Evolutionary conservation across 2,797 vertebrate species (phyloP), one percentile per base, ranked within the genome.

Genomic region (Chaunax sp.): DNA sequence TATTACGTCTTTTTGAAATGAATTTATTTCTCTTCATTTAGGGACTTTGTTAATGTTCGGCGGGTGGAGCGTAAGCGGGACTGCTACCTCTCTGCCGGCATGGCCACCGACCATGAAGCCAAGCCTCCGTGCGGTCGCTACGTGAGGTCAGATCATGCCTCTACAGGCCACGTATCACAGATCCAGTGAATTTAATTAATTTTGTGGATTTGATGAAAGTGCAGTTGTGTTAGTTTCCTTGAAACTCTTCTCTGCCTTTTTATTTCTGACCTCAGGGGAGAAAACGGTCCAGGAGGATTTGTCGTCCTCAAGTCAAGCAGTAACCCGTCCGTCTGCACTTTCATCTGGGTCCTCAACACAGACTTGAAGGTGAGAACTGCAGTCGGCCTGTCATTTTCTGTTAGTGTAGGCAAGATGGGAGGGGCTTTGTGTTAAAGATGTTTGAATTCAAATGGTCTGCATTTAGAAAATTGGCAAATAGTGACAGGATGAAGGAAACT

Each of bases 261-360:
- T 15, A 1, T 33, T 68, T 26, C 16, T 3, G 23, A 0, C 33
- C 20, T 69, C 77, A 99, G 98, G 80, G 98, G 97, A 1, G 98
- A 99, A 89, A 99, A 99, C 0, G 97, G 96, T 0, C 97, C 97
- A 0, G 98, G 97, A 14, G 98, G 98, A 22, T 99, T 99, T 72
- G 86, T 97, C 45, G 96, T 98, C 2, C 92, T 99, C 30, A 98
- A 96, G 23, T 95, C 94, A 50, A 93, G 91, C 86, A 93, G 89
- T 47, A 98, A 98, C 78, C 95, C 96, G 12, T 93, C 94, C 5
- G 87, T 97, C 69, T 98, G 96, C 90, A 98, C 96, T 26, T 98
- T 99, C 81, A 85, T 99, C 86, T 99, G 98, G 98, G 93, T 99
- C 57, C 96, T 99, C 60, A 99, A 99, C 89, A 97, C 98, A 0